These are phyloP conservation scores for Deilephila porcellus DNA, from an alignment of 2,888 invertebrate genomes.

Conservation along the genomic window DNA sequence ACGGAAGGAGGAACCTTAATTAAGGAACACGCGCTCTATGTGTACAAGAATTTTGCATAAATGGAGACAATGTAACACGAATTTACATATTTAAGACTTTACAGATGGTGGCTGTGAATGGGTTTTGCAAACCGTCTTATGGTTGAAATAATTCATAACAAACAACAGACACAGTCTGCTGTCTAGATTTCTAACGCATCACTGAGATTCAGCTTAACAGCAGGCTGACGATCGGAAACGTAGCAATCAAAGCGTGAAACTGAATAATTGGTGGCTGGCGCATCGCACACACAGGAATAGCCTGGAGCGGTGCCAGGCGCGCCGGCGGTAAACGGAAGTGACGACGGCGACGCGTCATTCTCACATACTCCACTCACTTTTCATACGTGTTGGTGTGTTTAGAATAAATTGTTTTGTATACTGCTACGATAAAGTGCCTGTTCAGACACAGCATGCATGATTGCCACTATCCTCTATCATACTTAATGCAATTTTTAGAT, in stretches of 20 bases:
- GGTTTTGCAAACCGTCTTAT: neutral
- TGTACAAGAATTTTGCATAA: too few relatives aligned
- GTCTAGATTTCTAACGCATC: neutral
- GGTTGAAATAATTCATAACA: neutral
- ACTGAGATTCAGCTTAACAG: neutral
- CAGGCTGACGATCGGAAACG: conserved; percentile 14
- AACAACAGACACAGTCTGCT: neutral
- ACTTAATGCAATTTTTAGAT: too few relatives aligned
- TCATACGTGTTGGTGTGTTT: neutral
- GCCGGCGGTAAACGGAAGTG: conserved; percentile 64
- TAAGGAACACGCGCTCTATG: too few relatives aligned
- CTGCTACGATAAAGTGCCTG: too few relatives aligned
- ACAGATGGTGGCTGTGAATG: neutral
- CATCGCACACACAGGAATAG: conserved; percentile 53
- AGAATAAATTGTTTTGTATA: neutral
- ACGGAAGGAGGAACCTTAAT: too few relatives aligned
- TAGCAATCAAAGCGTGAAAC: conserved; percentile 10
- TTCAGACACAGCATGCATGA: too few relatives aligned
- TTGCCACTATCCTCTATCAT: too few relatives aligned
- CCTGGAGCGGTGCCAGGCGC: conserved; percentile 60
- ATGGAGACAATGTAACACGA: too few relatives aligned
- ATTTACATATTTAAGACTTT: too few relatives aligned
- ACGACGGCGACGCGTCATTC: conserved; percentile 43
- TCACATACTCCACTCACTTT: conserved; percentile 1
- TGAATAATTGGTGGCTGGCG: conserved; percentile 8